Base-by-base conservation (phyloP, 2,888 invertebrate species). In the Nomada ferruginata region DNA sequence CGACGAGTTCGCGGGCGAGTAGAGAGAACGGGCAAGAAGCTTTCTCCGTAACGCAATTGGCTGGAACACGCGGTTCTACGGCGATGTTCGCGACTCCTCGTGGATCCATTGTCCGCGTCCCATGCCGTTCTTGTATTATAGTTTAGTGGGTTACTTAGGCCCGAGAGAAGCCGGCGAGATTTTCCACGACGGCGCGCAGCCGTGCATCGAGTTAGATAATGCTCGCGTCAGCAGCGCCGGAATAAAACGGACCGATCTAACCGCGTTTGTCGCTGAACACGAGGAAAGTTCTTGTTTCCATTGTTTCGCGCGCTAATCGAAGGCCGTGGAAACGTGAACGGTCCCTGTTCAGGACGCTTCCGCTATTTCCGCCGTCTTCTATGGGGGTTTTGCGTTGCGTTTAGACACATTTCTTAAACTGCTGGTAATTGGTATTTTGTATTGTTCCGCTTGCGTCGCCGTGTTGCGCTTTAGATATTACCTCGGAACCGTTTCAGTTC, bases 91-190 rank as follows among this genome's bases (percentile, higher is more conserved):
- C 77, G 82, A 66, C 74, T 69, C 36, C 79, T 87, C 83, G 83
- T 81, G 87, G 86, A 91, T 89, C 91, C 91, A 92, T 92, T 92
- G 92, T 92, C 90, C 90, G 90, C 89, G 86, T 91, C 78, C 90
- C 88, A 83, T 89, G 85, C 70, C 66, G 79, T 65, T 74, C 85
- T 90, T 92, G 88, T 90, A 91, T 90, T 92, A 87, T 90, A 91
- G 92, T 91, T 92, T 90, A 92, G 91, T 92, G 89, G 91, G 92
- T 92, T 92, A 92, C 86, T 85, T 87, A 86, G 87, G 84, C 87
- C 70, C 47, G 29, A 18, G 7, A 36, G 23, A 52, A 36, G 55
- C 44, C 18, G 18, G 20, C 36, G 57, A 18, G 61, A 89, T 91
- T 89, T 91, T 89, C 89, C 86, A 84, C 85, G 64, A n/a, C 47